Conservation (phyloP, 92 coral and sea anemone species). For the Umimayanthus kanabou region DNA sequence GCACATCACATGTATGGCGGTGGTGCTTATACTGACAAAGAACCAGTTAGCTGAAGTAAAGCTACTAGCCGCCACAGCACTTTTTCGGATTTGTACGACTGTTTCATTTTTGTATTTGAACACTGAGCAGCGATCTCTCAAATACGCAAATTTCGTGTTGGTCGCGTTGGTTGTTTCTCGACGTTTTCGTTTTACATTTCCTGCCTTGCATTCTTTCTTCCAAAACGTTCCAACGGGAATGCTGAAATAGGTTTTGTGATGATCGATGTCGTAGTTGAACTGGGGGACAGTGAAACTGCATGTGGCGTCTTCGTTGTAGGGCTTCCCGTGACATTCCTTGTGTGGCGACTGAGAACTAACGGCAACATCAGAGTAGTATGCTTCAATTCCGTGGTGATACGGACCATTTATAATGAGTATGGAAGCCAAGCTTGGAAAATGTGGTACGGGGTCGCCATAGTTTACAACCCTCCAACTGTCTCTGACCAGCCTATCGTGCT, state of each 20-base stretch:
- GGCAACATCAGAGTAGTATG: slow-evolving; percentile 42
- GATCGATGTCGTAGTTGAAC: neutral
- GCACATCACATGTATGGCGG: no score
- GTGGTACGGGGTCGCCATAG: slow-evolving; percentile 49
- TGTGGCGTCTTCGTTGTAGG: slow-evolving; percentile 36
- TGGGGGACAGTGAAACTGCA: slow-evolving; percentile 36
- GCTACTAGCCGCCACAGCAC: no score
- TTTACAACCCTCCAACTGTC: slow-evolving; percentile 65
- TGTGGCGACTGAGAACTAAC: slow-evolving; percentile 38
- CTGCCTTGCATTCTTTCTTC: no score
- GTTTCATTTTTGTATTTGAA: no score
- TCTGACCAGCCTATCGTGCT: slow-evolving; percentile 49
- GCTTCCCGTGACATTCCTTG: slow-evolving; percentile 48
- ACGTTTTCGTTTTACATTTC: no score
- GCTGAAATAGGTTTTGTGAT: slow-evolving; percentile 43
- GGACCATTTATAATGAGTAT: slow-evolving; percentile 24
- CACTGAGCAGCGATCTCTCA: no score
- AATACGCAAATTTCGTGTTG: no score
- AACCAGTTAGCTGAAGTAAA: no score
- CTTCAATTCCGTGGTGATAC: slow-evolving; percentile 57
- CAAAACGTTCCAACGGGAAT: slow-evolving; percentile 37
- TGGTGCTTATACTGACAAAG: no score
- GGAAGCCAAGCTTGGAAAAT: slow-evolving; percentile 31
- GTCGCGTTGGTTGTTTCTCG: no score
- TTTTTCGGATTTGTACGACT: no score